Percentiles rank a stretch among this genome's conserved stretches.
These are phyloP conservation scores for Tachystola acroxantha DNA, from an alignment of 2,888 invertebrate species.

Conservation along the genomic window DNA sequence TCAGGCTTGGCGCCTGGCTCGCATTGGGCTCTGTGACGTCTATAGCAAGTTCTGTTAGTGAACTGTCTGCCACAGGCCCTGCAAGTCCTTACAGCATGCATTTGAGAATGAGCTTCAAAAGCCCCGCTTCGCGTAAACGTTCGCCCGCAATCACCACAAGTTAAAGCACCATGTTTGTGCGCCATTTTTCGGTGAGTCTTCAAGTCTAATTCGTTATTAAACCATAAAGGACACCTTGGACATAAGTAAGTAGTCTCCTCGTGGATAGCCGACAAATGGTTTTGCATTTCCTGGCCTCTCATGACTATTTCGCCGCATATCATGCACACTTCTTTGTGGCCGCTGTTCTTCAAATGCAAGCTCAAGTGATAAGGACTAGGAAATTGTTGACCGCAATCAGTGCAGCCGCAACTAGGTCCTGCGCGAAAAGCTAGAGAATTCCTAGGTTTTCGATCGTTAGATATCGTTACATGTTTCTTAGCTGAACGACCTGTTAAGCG, in stretches of 20 bases:
- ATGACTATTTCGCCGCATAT: conserved; percentile 41
- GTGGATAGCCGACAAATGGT: conserved; percentile 42
- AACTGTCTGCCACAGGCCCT: conserved; percentile 54
- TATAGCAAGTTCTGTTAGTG: conserved; percentile 57
- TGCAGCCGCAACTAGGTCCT: conserved; percentile 45
- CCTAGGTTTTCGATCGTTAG: conserved; percentile 21
- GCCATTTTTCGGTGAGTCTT: conserved; percentile 38
- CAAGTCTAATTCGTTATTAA: conserved; percentile 29
- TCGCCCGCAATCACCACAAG: conserved; percentile 56
- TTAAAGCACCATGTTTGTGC: conserved; percentile 40
- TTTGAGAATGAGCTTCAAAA: conserved; percentile 52
- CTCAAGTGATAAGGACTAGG: conserved; percentile 48
- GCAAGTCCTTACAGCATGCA: conserved; percentile 62
- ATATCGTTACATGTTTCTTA: no score
- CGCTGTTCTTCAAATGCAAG: conserved; percentile 56
- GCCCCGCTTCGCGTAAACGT: conserved; percentile 44
- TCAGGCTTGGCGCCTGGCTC: conserved; percentile 60
- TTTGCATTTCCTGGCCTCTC: conserved; percentile 43
- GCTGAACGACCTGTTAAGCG: conserved; percentile 32
- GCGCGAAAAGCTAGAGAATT: conserved; percentile 31
- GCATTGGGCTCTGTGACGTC: conserved; percentile 54
- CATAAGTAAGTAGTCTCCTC: conserved; percentile 35
- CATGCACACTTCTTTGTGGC: conserved; percentile 54
- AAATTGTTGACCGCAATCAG: conserved; percentile 55
- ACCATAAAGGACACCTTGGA: conserved; percentile 46